Evolutionary conservation across 2,888 invertebrate genomes (phyloP), one percentile per base, ranked within the genome.

Genomic region (Idaea biselata): DNA sequence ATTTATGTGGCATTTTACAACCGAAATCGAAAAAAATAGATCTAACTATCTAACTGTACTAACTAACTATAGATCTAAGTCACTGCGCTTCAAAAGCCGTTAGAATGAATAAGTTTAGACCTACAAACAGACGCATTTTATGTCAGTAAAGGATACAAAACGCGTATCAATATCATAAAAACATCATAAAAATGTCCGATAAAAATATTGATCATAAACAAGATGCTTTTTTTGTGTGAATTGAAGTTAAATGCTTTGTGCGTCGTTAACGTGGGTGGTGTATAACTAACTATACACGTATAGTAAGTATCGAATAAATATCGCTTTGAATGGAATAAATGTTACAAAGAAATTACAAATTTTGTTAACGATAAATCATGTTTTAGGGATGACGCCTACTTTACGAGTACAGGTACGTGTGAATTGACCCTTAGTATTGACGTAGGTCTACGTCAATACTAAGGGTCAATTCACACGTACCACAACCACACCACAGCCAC

Each of bases 201-300:
- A 44, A 44, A 44, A 44, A 44, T 44, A 44, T 44, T 44, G 44
- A 44, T 44, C 44, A 44, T 44, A 44, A 44, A 44, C 44, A 44
- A 44, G 44, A 44, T 44, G 3, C 8, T 44, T 7, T n/a, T 44
- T 44, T 44, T 44, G 44, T 44, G 11, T 11, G 44, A 44, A 44
- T 44, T 44, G 44, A 44, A 44, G 44, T 44, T 8, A 44, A 32
- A 44, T 44, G 44, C 44, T 8, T 44, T 44, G 11, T 44, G 44
- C 44, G 7, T 44, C 25, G 25, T 44, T 44, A 44, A 44, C 8
- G 44, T 44, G 44, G 44, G 6, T 44, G 11, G 11, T 0, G 6
- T 8, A 44, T 44, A 44, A 8, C 44, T 25, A 25, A 25, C 3
- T 25, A 25, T 25, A 44, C 3, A 44, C 44, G 14, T 44, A 11